Evolutionary conservation across 2,888 invertebrate genomes (phyloP).

Genomic region (Druceiella hillmani): DNA sequence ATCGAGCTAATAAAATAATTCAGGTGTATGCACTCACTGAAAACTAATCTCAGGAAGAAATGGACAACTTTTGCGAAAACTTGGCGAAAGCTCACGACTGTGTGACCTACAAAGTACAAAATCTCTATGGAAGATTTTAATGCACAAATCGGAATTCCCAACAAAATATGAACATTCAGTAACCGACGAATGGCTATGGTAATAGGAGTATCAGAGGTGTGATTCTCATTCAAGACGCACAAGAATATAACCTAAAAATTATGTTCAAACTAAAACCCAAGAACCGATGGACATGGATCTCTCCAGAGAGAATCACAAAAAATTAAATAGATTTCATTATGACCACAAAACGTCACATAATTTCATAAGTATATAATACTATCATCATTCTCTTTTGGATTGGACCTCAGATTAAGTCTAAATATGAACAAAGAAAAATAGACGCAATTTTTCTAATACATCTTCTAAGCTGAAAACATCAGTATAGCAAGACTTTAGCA

Average conservation of each 20-base stretch:
- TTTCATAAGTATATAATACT: too few relatives aligned
- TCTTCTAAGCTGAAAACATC: too few relatives aligned
- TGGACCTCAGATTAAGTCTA: too few relatives aligned
- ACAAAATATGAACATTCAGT: slow-evolving; percentile 12
- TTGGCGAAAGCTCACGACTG: slow-evolving; percentile 14
- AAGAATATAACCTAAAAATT: slow-evolving; percentile 20
- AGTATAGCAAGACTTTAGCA: too few relatives aligned
- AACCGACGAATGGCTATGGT: slow-evolving; percentile 14
- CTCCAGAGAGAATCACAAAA: too few relatives aligned
- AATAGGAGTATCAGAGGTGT: slow-evolving; percentile 15
- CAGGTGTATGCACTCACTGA: slow-evolving; percentile 21
- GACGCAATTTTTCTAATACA: too few relatives aligned
- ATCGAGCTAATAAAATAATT: slow-evolving; percentile 5
- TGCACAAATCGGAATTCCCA: slow-evolving; percentile 16
- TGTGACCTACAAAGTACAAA: slow-evolving; percentile 11
- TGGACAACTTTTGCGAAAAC: slow-evolving; percentile 19
- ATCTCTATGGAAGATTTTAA: slow-evolving; percentile 21
- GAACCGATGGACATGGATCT: slow-evolving; percentile 20
- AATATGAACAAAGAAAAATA: too few relatives aligned
- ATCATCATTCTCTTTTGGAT: too few relatives aligned
- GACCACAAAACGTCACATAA: too few relatives aligned
- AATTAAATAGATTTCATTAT: too few relatives aligned
- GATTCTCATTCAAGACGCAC: slow-evolving; percentile 18
- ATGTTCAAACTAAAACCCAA: slow-evolving; percentile 16
- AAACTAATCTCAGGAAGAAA: slow-evolving; percentile 19